Conservation (phyloP, 2,797 vertebrate species). For the Kryptopterus vitreolus region DNA sequence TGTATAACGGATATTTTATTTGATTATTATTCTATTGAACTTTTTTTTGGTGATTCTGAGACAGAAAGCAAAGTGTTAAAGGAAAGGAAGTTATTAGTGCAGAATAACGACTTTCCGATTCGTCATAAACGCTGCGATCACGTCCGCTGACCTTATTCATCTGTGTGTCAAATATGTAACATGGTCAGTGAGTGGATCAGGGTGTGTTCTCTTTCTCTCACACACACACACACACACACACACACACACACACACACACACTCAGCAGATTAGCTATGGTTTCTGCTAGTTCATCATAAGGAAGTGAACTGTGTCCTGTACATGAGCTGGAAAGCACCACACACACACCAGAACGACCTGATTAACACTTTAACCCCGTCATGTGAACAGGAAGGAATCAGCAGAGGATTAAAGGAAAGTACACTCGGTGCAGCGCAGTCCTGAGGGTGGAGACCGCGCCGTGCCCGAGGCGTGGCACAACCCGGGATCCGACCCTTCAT, state of each 20-base stretch:
- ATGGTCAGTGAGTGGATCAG: neutral
- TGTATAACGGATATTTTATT: neutral
- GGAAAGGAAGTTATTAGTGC: neutral
- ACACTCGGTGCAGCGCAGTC: too few species aligned
- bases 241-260: neutral
- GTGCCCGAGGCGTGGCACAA: too few species aligned
- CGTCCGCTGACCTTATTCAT: too few species aligned
- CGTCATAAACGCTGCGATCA: neutral
- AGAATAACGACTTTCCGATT: neutral
- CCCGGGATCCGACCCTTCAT: too few species aligned
- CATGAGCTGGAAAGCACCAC: slow-evolving; percentile 15
- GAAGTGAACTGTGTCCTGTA: slow-evolving; percentile 13
- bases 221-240: too few species aligned
- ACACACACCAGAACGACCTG: slow-evolving; percentile 1
- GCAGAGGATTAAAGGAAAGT: neutral
- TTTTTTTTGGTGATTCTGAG: neutral
- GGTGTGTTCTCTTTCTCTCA: neutral
- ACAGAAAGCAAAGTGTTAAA: neutral
- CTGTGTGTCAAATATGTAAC: neutral
- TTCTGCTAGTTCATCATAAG: slow-evolving; percentile 14
- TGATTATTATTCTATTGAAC: neutral
- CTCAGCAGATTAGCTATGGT: neutral
- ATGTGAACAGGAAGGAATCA: neutral
- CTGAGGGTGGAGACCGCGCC: too few species aligned
- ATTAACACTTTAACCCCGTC: neutral